Evolutionary conservation across 2,797 vertebrate species (phyloP), one percentile per base, ranked within the genome.

Genomic region (Sebastes steindachneri): DNA sequence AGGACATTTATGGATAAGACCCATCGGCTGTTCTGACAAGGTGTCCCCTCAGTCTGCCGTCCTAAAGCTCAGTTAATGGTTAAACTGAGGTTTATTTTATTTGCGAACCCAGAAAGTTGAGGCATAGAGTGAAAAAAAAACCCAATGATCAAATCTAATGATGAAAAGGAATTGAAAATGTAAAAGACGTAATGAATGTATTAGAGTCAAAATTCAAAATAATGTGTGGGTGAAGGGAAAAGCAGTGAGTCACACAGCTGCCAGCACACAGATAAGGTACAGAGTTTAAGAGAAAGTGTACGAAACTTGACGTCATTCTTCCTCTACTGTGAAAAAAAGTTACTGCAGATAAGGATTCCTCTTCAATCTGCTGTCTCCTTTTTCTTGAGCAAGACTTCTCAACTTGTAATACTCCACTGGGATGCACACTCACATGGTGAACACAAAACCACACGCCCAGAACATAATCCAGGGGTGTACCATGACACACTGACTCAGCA

Each of bases 401-500:
- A 57, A 25, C 54, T 37, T 65, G 35, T 53, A 72, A 62, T 3
- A 63, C 31, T 23, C 60, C 19, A 64, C 58, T 41, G 62, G 65
- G 73, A 82, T 64, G 31, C 62, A 67, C 35, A 35, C 54, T 73
- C 41, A 72, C 33, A 26, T 6, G 59, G 37, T 69, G 66, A 77
- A 80, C 64, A 78, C 65, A 85, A 83, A 70, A 81, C 51, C 77
- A 74, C 68, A 77, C 25, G n/a, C 33, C 26, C 15, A 41, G 33
- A 75, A 77, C 65, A 68, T 75, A 72, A 86, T 84, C 65, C 76
- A 78, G 41, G 19, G 62, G 57, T 88, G 67, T 68, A 72, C 54
- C 37, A 79, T 86, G 76, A 87, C 80, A 82, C 48, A 54, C 15
- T 51, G 48, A 0, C 48, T 66, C 45, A 35, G 73, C 35, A 54